phyloP scores from a whole-genome alignment of 1,140 invertebrate genomes.

The Neodiprion lecontei region DNA sequence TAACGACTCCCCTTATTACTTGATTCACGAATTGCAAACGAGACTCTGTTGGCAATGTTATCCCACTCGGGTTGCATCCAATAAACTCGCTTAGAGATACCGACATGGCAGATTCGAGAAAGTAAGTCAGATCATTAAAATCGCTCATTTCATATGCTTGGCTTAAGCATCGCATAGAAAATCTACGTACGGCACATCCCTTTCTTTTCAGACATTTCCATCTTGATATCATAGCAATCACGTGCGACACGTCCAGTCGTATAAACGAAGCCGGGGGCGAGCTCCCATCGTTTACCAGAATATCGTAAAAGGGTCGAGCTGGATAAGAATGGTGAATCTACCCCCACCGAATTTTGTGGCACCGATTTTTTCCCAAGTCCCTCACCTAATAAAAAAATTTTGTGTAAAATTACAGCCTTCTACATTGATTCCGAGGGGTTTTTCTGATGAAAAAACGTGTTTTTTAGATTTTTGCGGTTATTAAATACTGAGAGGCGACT shows the following conservation, averaged over 20 bases:
- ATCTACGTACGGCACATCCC: conserved; percentile 10
- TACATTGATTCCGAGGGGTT: too few species aligned
- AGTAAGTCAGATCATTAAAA: conserved; percentile 7
- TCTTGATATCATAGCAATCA: conserved; percentile 19
- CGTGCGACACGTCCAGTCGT: conserved; percentile 23
- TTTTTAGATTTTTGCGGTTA: too few species aligned
- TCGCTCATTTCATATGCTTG: conserved; percentile 17
- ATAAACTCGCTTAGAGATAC: conserved; percentile 20
- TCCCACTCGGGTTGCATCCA: neutral
- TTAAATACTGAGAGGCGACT: too few species aligned
- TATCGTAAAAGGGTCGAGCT: conserved; percentile 14
- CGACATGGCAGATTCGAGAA: conserved; percentile 16
- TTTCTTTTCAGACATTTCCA: conserved; percentile 22
- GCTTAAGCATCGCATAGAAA: conserved; percentile 14
- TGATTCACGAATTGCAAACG: neutral
- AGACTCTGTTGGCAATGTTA: conserved; percentile 16
- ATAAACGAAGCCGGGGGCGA: conserved; percentile 20
- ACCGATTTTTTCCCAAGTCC: too few species aligned
- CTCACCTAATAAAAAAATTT: too few species aligned
- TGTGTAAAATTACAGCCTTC: too few species aligned
- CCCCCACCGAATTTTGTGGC: too few species aligned
- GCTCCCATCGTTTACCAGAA: neutral
- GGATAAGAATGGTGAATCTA: too few species aligned
- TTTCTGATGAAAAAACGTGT: too few species aligned
- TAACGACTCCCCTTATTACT: too few species aligned